Base-by-base conservation (phyloP, 2,113 vertebrate species). In the Albula goreensis region DNA sequence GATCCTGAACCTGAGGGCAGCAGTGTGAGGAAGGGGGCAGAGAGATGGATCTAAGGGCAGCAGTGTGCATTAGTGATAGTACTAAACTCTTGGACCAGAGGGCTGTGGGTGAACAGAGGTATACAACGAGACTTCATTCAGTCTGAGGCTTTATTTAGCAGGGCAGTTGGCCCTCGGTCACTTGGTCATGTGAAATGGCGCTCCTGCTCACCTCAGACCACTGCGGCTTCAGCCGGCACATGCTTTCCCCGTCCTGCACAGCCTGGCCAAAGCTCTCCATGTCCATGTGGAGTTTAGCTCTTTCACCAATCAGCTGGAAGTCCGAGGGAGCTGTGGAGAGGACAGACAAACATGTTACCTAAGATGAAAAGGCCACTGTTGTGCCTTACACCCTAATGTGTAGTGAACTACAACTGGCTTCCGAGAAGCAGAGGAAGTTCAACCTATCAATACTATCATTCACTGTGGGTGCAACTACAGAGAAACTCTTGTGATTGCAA, bases 241-340 rank as follows among this genome's bases (percentile, higher is more conserved):
- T 91, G 41, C 70, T 25, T 0, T 88, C 95, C 0, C 94, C 94
- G 0, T 98, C 97, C 6, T 95, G 95, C 85, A 96, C 92, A 10
- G 97, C 96, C 90, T 95, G 95, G 70, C 94, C 93, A 87, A 96
- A 97, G 93, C 95, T 97, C 57, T 95, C 96, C 96, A 97, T 94
- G 84, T 93, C 92, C 52, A 95, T 92, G 92, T 95, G 93, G 74
- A 98, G 87, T 49, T 98, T 96, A 7, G 97, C 95, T 82, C 96
- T 92, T 78, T 97, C 95, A 84, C 93, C 93, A 92, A 97, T 87
- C 31, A 98, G 90, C 0, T 92, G 91, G 92, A 91, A 95, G 87
- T 96, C 93, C 91, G 94, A 94, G 84, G 97, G 95, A 90, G 88
- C 98, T 99, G 93, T 81, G 49, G 70, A 10, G 22, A n/a, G n/a